Base-by-base conservation (phyloP, 1,140 invertebrate genomes). In the Neodiprion pinetum region DNA sequence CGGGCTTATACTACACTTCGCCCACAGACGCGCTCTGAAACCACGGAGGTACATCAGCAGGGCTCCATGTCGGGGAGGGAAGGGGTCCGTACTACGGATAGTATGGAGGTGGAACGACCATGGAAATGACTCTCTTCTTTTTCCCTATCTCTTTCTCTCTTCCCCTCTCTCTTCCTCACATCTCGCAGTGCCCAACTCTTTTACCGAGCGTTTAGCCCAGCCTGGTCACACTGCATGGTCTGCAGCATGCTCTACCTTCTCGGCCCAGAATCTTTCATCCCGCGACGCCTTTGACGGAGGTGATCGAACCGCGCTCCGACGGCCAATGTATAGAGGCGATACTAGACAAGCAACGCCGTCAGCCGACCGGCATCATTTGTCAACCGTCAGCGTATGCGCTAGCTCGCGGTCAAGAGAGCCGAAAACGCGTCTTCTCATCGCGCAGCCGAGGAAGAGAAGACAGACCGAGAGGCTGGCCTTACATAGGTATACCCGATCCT, bases 81-180 rank as follows among this genome's bases (percentile, higher is more conserved):
- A 14, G 10, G 10, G 67, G 67, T 23, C 67, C 10, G 23, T 69
- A 21, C 12, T 12, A 14, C 10, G 23, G 67, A 23, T 12, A 10
- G 23, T 14, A 10, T 47, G 17, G 47, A 71, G n/a, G 48, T 61
- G 61, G 71, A 68, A 75, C 49, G 67, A 72, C 74, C 67, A 67
- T 78, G 53, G 71, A 70, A 40, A 61, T 61, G 21, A 23, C 9
- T 53, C 74, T 76, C 71, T 69, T 53, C 72, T 74, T 71, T 72
- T 70, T 67, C 50, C 40, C 70, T 68, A 61, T 72, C 75, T 69
- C 72, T 76, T 76, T 74, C 69, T 77, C 70, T 69, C 76, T 65
- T 67, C 68, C 67, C 72, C 17, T 65, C 66, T 73, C 72, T 67
- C 11, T 73, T 73, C 65, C 40, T n/a, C 48, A 47, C 50, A 21